Evolutionary conservation across 2,113 vertebrate genomes (phyloP).

Genomic region (Alethe castanea): DNA sequence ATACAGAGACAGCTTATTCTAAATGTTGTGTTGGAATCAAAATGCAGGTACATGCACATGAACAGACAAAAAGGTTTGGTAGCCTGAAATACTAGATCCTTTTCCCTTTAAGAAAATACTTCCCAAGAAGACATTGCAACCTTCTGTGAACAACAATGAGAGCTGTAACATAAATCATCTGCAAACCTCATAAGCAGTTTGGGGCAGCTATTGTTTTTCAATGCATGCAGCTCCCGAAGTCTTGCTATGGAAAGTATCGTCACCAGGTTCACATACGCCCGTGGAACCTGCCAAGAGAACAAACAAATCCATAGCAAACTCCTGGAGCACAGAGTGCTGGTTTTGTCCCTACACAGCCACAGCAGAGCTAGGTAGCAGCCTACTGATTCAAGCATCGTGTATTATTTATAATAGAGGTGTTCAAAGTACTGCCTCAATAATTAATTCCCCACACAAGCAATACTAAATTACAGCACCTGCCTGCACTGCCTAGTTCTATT

Average conservation of each 20-base stretch:
- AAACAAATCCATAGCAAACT: not conserved
- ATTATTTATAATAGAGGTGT: not conserved
- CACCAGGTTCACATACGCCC: constrained; percentile 75
- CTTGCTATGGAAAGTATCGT: not conserved
- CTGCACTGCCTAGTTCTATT: not conserved
- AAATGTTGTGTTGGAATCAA: not conserved
- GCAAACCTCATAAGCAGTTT: constrained; percentile 65
- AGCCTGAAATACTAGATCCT: not conserved
- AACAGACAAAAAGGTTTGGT: not conserved
- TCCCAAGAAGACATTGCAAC: not conserved
- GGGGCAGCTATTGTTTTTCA: constrained; percentile 9
- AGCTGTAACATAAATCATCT: not conserved
- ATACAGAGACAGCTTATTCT: not conserved
- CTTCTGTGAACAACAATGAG: not conserved
- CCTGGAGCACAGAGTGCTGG: not conserved
- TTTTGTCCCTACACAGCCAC: not conserved
- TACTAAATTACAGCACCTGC: not conserved
- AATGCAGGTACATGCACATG: not conserved
- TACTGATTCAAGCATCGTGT: not conserved
- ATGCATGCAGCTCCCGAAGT: constrained; percentile 59
- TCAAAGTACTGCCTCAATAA: not conserved
- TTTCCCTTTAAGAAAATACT: not conserved
- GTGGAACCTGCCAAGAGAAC: constrained; percentile 70
- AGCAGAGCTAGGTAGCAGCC: not conserved
- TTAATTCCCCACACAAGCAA: not conserved